A percentile compares a stretch with the other conserved stretches of the same genome.
phyloP scores from a whole-genome alignment of 2,113 vertebrate species.

The Terrapene triunguis region DNA sequence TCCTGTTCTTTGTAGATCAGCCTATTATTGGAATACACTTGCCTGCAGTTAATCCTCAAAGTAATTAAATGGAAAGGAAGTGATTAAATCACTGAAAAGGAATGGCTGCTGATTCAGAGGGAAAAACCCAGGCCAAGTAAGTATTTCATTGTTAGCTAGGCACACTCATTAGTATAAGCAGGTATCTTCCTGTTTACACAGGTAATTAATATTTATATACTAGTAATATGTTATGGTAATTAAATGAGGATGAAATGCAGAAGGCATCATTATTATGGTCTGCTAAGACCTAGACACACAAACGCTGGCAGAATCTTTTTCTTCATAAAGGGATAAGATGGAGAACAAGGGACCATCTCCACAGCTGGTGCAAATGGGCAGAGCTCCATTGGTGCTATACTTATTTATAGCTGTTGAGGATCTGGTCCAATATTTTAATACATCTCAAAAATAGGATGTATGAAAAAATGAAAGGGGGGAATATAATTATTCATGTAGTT shows the following conservation, averaged over 20 bases:
- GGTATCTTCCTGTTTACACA: conserved; percentile 61
- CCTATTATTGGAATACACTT: conserved; percentile 85
- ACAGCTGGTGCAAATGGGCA: not conserved
- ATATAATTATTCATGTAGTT: not conserved
- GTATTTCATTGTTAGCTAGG: conserved; percentile 54
- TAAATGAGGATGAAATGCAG: conserved; percentile 44
- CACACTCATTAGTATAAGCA: conserved; percentile 31
- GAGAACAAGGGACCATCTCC: not conserved
- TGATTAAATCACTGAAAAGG: conserved; percentile 80
- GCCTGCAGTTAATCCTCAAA: conserved; percentile 82
- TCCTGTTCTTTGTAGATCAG: conserved; percentile 83
- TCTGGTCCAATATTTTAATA: conserved; percentile 18
- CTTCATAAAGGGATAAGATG: not conserved
- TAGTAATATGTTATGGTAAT: conserved; percentile 16
- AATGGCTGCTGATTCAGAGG: conserved; percentile 74
- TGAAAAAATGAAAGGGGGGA: fast-evolving
- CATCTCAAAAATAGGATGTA: not conserved
- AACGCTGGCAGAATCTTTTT: not conserved
- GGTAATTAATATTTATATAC: conserved; percentile 36
- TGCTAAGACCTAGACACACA: conserved; percentile 8
- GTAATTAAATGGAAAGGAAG: conserved; percentile 85
- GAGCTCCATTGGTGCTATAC: not conserved
- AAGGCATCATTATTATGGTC: not conserved
- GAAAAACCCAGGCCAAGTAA: conserved; percentile 64
- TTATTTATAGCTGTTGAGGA: not conserved